Evolutionary conservation across 2,113 vertebrate genomes (phyloP), one percentile per base, ranked within the genome.

Genomic region (Coptodon rendalli): DNA sequence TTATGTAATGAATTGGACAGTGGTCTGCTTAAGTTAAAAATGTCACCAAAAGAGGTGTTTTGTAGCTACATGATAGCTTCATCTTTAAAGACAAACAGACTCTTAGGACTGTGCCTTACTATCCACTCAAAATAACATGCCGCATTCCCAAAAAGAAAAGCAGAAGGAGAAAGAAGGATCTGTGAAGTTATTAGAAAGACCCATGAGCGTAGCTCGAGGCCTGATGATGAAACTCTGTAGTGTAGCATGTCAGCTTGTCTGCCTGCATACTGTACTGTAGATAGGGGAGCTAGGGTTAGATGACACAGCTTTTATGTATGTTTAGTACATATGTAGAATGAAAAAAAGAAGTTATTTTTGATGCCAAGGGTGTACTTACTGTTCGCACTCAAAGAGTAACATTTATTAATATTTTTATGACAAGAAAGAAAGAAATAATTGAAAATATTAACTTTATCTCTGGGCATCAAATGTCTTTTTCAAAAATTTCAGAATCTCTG

Each of bases 41-140:
- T 43, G 57, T 79, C 61, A 66, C 56, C 81, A 83, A 89, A 50
- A 54, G 54, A 80, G 63, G 86, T 19, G 80, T 78, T 53, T 48
- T 86, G 66, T 82, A 61, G 81, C 61, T 89, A 83, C 12, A 8
- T 40, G 24, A 80, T 63, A 59, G 16, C 73, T 83, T 88, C 84
- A 76, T 34, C 34, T 80, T 89, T 80, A 59, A 89, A 89, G 93
- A 95, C 93, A 95, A 94, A 85, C 90, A 88, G 92, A 93, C 89
- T 89, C 45, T n/a, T 79, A 43, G 27, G 91, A 94, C 93, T 92
- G 93, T 90, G 93, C 91, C 80, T 87, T 80, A 57, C 45, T 59
- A 52, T 83, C 87, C 53, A 81, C 59, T 54, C 53, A 61, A 81
- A 78, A 80, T 34, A 82, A 36, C 36, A 82, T 53, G n/a, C n/a